A percentile compares a stretch with the other conserved stretches of the same genome.
phyloP scores from a whole-genome alignment of 2,797 vertebrate species.

The Sebastiscus tertius region DNA sequence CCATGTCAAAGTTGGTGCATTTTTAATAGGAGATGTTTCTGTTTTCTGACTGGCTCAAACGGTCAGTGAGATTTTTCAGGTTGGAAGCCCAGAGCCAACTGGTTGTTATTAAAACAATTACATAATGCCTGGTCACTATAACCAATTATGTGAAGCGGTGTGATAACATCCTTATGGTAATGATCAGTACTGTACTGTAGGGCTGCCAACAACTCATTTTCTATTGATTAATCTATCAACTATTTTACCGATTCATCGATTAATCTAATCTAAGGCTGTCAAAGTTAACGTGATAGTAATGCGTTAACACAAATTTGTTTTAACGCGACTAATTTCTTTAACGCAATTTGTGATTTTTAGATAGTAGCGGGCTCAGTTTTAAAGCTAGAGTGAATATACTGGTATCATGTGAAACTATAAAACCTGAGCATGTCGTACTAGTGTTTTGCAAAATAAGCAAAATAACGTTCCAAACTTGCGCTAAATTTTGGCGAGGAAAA shows the following conservation, averaged over 20 bases:
- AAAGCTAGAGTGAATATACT: no score
- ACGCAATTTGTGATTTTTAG: no score
- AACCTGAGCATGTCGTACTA: no score
- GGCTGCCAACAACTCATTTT: not conserved
- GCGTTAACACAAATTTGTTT: no score
- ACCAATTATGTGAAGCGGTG: not conserved
- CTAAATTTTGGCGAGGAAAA: no score
- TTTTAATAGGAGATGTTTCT: slow-evolving; percentile 30
- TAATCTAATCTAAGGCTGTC: no score
- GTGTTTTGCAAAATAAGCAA: no score
- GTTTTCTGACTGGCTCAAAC: slow-evolving; percentile 6
- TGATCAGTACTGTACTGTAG: not conserved
- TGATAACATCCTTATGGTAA: not conserved
- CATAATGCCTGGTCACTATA: not conserved
- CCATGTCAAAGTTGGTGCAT: slow-evolving; percentile 48
- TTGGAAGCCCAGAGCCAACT: not conserved
- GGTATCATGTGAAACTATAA: no score
- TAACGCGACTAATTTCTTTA: no score
- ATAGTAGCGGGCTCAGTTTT: no score
- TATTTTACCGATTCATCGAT: not conserved
- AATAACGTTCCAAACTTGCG: no score
- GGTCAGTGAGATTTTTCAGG: not conserved
- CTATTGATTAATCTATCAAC: not conserved
- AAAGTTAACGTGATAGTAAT: no score
- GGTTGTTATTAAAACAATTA: not conserved